A percentile compares a stretch with the other conserved stretches of the same genome.
phyloP scores from a whole-genome alignment of 2,113 vertebrate genomes.

The Sitta europaea region DNA sequence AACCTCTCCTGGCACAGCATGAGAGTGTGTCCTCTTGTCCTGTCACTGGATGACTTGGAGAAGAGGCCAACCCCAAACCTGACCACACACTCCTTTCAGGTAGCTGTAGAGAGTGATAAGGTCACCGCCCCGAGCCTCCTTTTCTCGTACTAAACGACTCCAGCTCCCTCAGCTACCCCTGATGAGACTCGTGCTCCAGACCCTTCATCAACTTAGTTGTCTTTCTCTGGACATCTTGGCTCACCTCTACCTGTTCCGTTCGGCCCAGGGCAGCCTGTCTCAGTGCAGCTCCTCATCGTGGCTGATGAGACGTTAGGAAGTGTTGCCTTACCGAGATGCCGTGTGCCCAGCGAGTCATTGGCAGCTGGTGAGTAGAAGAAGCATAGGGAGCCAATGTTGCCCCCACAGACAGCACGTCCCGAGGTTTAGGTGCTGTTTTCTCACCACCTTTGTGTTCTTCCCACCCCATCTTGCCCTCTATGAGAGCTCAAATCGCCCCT shows the following conservation, averaged over 20 bases:
- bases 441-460: background rate
- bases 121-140: background rate
- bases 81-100: background rate
- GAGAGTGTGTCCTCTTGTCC: background rate
- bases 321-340: rapidly evolving
- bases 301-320: background rate
- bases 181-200: background rate
- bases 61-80: background rate
- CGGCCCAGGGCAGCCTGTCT: background rate
- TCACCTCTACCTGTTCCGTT: background rate
- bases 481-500: rapidly evolving
- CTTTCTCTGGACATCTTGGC: background rate
- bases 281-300: rapidly evolving
- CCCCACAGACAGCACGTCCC: rapidly evolving
- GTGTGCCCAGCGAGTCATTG: rapidly evolving
- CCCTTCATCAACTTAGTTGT: background rate
- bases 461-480: background rate
- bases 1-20: background rate
- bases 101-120: background rate
- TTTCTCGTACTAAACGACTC: background rate
- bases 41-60: background rate
- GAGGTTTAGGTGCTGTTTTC: background rate
- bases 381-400: rapidly evolving
- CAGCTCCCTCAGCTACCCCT: background rate
- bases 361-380: background rate